Evolutionary conservation across 2,888 invertebrate genomes (phyloP).

Genomic region (Dolomedes plantarius): DNA sequence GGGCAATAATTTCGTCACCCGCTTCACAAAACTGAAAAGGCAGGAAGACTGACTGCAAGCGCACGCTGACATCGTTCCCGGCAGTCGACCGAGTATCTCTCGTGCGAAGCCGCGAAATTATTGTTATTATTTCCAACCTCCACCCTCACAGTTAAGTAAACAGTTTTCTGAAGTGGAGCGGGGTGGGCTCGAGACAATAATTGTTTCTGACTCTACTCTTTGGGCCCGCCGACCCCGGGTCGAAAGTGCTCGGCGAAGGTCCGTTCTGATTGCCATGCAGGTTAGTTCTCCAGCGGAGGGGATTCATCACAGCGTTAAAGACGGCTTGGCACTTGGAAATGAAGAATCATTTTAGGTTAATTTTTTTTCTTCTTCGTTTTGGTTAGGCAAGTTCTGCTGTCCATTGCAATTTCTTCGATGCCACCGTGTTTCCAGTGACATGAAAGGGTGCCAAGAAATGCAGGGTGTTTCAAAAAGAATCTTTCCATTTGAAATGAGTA

Average conservation of each 20-base stretch:
- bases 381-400: too few relatives aligned
- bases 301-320: too few relatives aligned
- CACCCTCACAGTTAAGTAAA: conserved; percentile 56
- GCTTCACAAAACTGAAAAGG: neutral
- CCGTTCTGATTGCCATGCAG: neutral
- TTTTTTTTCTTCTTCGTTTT: too few relatives aligned
- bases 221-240: neutral
- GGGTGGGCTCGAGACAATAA: neutral
- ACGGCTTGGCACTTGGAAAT: too few relatives aligned
- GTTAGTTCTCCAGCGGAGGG: too few relatives aligned
- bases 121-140: conserved; percentile 53
- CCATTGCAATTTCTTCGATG: too few relatives aligned
- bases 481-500: too few relatives aligned
- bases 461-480: too few relatives aligned
- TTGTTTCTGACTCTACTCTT: neutral
- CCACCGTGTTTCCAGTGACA: too few relatives aligned
- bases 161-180: conserved; percentile 32
- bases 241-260: neutral
- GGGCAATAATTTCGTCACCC: conserved; percentile 41
- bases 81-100: neutral
- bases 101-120: conserved; percentile 23
- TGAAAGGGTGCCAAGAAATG: too few relatives aligned
- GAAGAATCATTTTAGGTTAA: too few relatives aligned
- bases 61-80: conserved; percentile 33
- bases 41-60: neutral